phyloP scores from a whole-genome alignment of 2,888 invertebrate species.

The Julus scanicus region DNA sequence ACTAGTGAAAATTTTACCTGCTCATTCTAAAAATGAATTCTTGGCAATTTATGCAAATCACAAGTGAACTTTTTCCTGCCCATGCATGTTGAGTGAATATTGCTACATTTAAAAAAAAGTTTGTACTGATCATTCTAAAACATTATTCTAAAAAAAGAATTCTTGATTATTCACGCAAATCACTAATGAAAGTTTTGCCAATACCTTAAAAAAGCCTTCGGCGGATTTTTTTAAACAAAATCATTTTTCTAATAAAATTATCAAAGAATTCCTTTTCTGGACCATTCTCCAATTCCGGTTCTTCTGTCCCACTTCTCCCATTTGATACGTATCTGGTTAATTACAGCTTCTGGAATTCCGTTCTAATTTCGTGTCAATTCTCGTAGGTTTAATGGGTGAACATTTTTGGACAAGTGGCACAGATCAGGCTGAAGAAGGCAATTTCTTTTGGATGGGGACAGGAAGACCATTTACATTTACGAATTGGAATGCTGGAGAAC shows the following conservation, averaged over 20 bases:
- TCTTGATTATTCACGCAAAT: no score
- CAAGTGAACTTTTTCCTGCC: no score
- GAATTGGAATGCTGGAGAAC: slow-evolving; percentile 94
- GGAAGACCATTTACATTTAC: slow-evolving; percentile 86
- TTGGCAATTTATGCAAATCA: no score
- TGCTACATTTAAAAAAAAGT: no score
- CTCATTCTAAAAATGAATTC: no score
- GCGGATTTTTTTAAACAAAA: no score
- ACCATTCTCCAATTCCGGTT: not conserved
- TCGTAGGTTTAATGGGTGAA: slow-evolving; percentile 80
- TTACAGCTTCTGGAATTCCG: slow-evolving; percentile 5
- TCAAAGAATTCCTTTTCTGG: not conserved
- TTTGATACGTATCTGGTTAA: not conserved
- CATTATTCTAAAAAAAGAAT: no score
- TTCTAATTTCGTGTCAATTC: not conserved
- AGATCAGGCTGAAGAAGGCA: slow-evolving; percentile 89
- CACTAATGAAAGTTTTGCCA: no score
- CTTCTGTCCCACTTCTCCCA: not conserved
- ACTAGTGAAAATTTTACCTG: no score
- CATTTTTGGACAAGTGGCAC: slow-evolving; percentile 95
- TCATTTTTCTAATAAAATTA: not conserved
- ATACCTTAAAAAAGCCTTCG: no score
- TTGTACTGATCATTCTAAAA: no score
- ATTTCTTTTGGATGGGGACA: slow-evolving; percentile 93
- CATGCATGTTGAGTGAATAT: no score